Base-by-base conservation (phyloP, 2,113 vertebrate species). In the Prinia subflava region DNA sequence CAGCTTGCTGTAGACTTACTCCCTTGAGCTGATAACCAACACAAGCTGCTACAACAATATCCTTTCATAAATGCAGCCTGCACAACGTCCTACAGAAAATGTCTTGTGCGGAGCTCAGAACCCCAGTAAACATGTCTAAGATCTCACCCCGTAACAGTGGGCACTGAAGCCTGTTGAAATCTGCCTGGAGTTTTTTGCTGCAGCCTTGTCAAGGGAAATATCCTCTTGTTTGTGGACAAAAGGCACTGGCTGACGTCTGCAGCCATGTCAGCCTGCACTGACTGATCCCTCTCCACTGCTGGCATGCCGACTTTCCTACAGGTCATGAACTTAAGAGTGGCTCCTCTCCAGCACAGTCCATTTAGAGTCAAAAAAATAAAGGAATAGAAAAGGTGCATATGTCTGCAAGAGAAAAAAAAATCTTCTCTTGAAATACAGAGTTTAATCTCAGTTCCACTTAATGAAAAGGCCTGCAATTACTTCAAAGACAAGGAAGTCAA, bases 11-110 rank as follows among this genome's bases (percentile, higher is more conserved):
- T n/a, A 84, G 35, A 56, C 44, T 49, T 37, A 70, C 17, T 81
- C 46, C 37, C 76, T 65, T 23, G 53, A 69, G 63, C 3, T 52
- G 53, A 47, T 59, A 69, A 2, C 47, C 44, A 73, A 16, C 11
- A 46, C 19, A 60, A 80, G 63, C 39, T 75, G 67, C 39, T 63
- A 4, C 16, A 70, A 46, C 27, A 63, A 80, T 35, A 31, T 14
- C 55, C 47, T 69, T 92, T 64, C 44, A 71, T 33, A 91, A 83
- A 83, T 11, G 53, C 83, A 92, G 53, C n/a, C 57, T 30, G 52
- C 7, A 30, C 37, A 28, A 11, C 0, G 0, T 57, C 62, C 39
- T 25, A 71, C 0, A 0, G 33, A 82, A 95, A 87, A 53, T 19
- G 4, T 33, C 53, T 74, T 79, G 41, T 21, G 18, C 3, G 9